phyloP scores from a whole-genome alignment of 23 tunicate genomes.

The Clavelina lepadiformis region DNA sequence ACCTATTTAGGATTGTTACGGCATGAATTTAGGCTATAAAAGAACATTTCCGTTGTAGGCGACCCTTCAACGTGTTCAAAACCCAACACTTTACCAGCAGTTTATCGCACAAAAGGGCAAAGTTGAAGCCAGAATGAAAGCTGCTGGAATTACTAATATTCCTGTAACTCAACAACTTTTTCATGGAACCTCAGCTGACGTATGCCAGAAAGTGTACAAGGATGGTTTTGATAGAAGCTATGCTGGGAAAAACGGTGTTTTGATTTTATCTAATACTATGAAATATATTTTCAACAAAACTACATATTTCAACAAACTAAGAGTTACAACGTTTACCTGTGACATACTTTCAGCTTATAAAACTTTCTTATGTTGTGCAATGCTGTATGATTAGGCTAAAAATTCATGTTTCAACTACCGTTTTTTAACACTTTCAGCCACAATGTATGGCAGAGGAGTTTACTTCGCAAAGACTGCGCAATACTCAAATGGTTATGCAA shows the following conservation, averaged over 20 bases:
- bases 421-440: slow-evolving; percentile 22
- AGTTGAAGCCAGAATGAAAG: slow-evolving; percentile 37
- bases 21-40: no score
- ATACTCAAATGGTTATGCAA: slow-evolving; percentile 52
- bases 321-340: no score
- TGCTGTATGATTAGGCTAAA: no score
- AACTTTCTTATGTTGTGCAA: no score
- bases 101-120: slow-evolving; percentile 49
- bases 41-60: no score
- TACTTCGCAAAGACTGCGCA: slow-evolving; percentile 53
- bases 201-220: slow-evolving; percentile 23
- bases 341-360: no score
- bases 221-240: slow-evolving; percentile 76
- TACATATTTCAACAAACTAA: no score
- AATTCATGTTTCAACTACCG: no score
- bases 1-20: no score
- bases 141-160: neutral
- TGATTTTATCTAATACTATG: no score
- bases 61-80: slow-evolving; percentile 62
- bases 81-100: slow-evolving; percentile 59
- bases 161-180: slow-evolving; percentile 45
- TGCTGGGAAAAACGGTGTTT: slow-evolving; percentile 78
- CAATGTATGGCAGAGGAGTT: slow-evolving; percentile 61
- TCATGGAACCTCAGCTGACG: slow-evolving; percentile 51
- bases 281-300: no score